These are phyloP conservation scores for Strix aluco DNA, from an alignment of 2,113 vertebrate species.

Conservation along the genomic window DNA sequence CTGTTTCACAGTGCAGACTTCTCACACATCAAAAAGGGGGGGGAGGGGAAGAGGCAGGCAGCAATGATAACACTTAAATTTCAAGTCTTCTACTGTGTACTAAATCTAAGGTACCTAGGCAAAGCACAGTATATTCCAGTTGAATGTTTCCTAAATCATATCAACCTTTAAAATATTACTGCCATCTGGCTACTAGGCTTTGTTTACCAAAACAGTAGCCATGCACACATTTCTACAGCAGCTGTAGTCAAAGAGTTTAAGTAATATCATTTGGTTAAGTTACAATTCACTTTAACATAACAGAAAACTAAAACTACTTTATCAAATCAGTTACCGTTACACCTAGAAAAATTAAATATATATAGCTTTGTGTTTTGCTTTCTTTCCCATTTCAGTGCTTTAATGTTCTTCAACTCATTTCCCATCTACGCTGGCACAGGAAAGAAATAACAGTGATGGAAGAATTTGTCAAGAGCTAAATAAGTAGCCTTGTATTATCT, in stretches of 20 bases:
- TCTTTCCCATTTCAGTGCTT: background rate
- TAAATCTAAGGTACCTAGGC: constrained; percentile 59
- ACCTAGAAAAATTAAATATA: background rate
- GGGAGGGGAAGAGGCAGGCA: too few species aligned
- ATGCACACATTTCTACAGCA: constrained; percentile 63
- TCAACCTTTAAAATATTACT: constrained; percentile 66
- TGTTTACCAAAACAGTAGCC: constrained; percentile 75
- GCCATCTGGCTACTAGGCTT: constrained; percentile 70
- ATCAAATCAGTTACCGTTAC: background rate
- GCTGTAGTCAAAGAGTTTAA: constrained; percentile 34
- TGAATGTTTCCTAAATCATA: constrained; percentile 56
- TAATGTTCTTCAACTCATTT: background rate
- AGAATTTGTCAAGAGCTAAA: background rate
- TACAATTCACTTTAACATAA: constrained; percentile 12
- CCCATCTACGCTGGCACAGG: background rate
- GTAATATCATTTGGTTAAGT: constrained; percentile 47
- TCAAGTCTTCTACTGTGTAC: constrained; percentile 44
- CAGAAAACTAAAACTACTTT: background rate
- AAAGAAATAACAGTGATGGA: background rate
- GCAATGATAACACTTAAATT: constrained; percentile 52
- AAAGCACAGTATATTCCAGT: constrained; percentile 60
- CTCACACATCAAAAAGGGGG: too few species aligned
- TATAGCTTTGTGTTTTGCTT: background rate
- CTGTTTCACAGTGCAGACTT: too few species aligned
- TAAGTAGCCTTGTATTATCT: background rate